phyloP scores from a whole-genome alignment of 2,797 vertebrate genomes.

The Leptatherina wallacei region DNA sequence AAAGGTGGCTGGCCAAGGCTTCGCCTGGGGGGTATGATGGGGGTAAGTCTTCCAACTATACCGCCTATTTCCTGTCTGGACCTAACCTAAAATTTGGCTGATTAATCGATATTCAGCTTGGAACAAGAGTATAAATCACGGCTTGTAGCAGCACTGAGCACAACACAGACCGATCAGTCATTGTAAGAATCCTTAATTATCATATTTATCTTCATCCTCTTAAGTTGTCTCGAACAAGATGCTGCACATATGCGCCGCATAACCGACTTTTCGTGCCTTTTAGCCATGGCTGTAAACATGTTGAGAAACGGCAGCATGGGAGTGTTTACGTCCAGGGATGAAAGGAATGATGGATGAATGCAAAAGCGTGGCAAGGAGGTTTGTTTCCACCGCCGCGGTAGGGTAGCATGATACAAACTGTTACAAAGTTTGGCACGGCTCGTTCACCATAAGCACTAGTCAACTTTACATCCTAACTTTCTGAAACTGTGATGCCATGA shows the following conservation, averaged over 20 bases:
- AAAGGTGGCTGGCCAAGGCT: slow-evolving; percentile 20
- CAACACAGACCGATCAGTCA: not conserved
- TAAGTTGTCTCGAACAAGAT: not conserved
- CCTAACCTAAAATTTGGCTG: not conserved
- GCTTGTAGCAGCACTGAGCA: not conserved
- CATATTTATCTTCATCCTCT: not conserved
- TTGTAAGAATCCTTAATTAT: not conserved
- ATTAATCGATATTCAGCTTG: too few species aligned
- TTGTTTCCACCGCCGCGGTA: too few species aligned
- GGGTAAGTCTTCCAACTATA: not conserved
- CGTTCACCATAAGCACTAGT: too few species aligned
- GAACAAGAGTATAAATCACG: not conserved
- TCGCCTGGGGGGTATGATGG: not conserved
- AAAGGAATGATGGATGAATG: not conserved
- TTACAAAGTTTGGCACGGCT: too few species aligned
- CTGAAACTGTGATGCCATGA: too few species aligned
- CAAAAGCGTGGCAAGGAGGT: not conserved
- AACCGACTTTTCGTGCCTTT: not conserved
- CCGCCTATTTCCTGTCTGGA: not conserved
- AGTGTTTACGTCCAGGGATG: not conserved
- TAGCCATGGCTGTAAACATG: not conserved
- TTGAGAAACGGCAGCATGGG: not conserved
- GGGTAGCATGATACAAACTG: too few species aligned
- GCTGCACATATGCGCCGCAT: not conserved
- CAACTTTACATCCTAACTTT: too few species aligned